These are phyloP conservation scores for Halcyon badia DNA, from an alignment of 2,797 vertebrate genomes.

Conservation along the genomic window DNA sequence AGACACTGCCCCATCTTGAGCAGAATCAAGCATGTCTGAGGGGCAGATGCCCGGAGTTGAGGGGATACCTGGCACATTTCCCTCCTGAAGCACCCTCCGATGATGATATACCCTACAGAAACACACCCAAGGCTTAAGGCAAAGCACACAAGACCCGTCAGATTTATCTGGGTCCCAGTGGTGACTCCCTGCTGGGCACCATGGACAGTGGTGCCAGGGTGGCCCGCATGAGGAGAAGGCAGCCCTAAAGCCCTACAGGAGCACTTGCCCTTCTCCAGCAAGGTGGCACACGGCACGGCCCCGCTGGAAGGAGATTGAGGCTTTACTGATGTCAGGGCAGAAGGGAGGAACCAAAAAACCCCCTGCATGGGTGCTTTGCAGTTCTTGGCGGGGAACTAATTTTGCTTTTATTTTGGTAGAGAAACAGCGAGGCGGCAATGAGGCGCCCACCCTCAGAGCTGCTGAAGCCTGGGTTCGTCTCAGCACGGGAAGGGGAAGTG, in stretches of 20 bases:
- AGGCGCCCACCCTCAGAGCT: neutral
- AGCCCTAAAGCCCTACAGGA: neutral
- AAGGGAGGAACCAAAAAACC: slow-evolving; percentile 22
- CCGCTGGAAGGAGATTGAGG: slow-evolving; percentile 32
- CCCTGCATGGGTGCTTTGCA: neutral
- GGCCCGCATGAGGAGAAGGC: neutral
- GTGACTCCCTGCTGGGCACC: neutral
- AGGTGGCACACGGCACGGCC: neutral
- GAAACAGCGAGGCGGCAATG: accelerated
- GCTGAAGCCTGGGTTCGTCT: neutral
- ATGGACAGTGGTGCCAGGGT: neutral
- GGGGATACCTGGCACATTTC: neutral
- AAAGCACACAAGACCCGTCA: neutral
- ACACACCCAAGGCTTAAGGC: neutral
- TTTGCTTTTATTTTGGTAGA: slow-evolving; percentile 43
- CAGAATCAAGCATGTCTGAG: neutral
- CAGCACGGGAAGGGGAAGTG: neutral
- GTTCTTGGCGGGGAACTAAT: slow-evolving; percentile 41
- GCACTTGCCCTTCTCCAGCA: neutral
- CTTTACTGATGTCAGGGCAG: slow-evolving; percentile 4
- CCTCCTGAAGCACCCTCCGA: neutral
- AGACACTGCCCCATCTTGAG: neutral
- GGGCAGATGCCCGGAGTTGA: accelerated
- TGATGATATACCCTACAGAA: neutral
- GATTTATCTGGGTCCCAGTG: neutral